Evolutionary conservation across 2,113 vertebrate genomes (phyloP), one percentile per base, ranked within the genome.

Genomic region (Uropsilus gracilis): DNA sequence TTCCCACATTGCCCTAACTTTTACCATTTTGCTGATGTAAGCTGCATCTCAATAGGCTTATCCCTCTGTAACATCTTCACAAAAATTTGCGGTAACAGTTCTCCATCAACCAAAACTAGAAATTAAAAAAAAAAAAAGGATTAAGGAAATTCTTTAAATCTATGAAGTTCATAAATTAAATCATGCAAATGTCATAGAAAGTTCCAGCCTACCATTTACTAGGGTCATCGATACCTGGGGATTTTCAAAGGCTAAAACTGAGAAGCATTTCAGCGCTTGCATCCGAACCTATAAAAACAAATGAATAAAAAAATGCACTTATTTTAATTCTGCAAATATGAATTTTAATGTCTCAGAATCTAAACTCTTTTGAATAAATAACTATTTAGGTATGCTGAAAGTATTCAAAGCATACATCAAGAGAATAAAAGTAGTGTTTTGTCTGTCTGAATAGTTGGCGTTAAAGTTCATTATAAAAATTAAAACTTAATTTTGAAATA

Each of bases 1-100:
- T 61, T 69, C 61, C 66, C 68, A 93, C 1, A 75, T 66, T 57
- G 84, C 90, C 80, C 88, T 77, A 63, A 97, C 42, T 95, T 97
- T 99, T 98, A 99, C 99, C 99, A 99, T 99, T 99, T 99, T 98
- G 99, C 99, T 96, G 99, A 99, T 0, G 99, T 99, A 95, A 99
- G 99, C 97, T 99, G 99, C 99, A 99, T 99, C 98, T 99, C 99
- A 96, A 99, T 99, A 82, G 99, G 99, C 96, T 99, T 99, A 98
- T 99, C 99, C 98, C 99, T 99, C 98, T 99, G 99, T 98, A 99
- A 99, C 99, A 99, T 99, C 99, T 98, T 99, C 98, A 99, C 99
- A 98, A 99, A 99, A 97, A 99, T 99, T 97, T 99, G 99, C 93
- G 99, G 99, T 97, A 99, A 99, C 97, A 99, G 98, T 97, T 99